Evolutionary conservation across 2,113 vertebrate species (phyloP), one percentile per base, ranked within the genome.

Genomic region (Trematocara nigrifrons): DNA sequence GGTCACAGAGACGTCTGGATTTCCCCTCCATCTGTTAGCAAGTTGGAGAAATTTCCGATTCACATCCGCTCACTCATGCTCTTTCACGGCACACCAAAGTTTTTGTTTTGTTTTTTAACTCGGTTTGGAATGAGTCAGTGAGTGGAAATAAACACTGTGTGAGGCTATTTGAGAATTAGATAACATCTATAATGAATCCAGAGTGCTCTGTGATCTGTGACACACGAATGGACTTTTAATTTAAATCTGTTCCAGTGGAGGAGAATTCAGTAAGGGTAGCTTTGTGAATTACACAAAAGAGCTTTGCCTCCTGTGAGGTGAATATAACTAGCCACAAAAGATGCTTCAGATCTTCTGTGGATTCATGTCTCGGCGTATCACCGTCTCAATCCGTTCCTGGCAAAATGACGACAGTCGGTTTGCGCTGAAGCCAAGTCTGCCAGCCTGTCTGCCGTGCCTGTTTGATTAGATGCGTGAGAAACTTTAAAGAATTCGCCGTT

Each of bases 11-110:
- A 69, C 61, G 35, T 86, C 87, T 92, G 92, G 93, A 87, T 90
- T 93, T 94, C 87, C 88, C 91, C 93, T 87, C 89, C 86, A 80
- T 95, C 90, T 94, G 93, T 84, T 90, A 51, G 61, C 10, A 57
- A 56, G 91, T 61, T 35, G 74, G 49, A 90, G 42, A 85, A 49
- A 66, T 69, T 82, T 89, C 82, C 31, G 29, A 83, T 85, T 86
- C 77, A 57, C 57, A 80, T 51, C 53, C 35, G 80, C 53, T 49
- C 51, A 47, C 87, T 95, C 93, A 91, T 71, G 78, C 77, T 82
- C 31, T 69, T 40, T 71, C 78, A 83, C 81, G 40, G 7, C 57
- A 69, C 54, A 74, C 53, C 66, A 69, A 22, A 54, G 71, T 77
- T 91, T 90, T 52, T 78, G 7, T 35, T 52, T 78, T 20, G 31